A percentile compares a stretch with the other conserved stretches of the same genome.
These are phyloP conservation scores for Pandemis heparana DNA, from an alignment of 2,888 invertebrate genomes.

Conservation along the genomic window DNA sequence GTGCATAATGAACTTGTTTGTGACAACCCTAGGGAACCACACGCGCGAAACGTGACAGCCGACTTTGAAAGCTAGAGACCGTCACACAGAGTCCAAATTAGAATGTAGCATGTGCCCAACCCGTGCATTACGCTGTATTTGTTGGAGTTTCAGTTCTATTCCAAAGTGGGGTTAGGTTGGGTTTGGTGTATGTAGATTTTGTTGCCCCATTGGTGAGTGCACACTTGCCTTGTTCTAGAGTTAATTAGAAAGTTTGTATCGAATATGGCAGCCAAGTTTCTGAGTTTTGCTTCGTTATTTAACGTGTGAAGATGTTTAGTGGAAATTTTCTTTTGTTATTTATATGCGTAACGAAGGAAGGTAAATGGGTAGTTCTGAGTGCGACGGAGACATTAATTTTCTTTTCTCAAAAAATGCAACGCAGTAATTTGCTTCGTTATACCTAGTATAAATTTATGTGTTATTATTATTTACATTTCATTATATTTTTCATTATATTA, in stretches of 20 bases:
- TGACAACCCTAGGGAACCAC: conserved; percentile 66
- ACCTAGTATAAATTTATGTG: too few species aligned
- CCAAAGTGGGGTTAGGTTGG: conserved; percentile 45
- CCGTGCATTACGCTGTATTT: conserved; percentile 29
- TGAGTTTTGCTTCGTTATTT: conserved; percentile 46
- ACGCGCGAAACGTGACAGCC: conserved; percentile 46
- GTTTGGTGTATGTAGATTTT: conserved; percentile 54
- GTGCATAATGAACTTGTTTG: conserved; percentile 83
- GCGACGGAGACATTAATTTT: too few species aligned
- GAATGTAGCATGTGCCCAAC: conserved; percentile 45
- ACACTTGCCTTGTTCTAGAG: conserved; percentile 62
- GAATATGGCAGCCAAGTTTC: conserved; percentile 46
- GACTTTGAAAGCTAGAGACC: conserved; percentile 48
- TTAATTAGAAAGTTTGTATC: conserved; percentile 76
- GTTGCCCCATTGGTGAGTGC: conserved; percentile 69
- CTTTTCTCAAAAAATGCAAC: too few species aligned
- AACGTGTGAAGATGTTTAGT: conserved; percentile 29
- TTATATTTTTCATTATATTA: too few species aligned
- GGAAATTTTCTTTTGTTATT: background rate
- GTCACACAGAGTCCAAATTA: conserved; percentile 52
- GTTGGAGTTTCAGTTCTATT: conserved; percentile 46
- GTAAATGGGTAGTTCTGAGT: too few species aligned
- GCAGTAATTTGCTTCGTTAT: too few species aligned
- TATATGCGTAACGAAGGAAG: background rate
- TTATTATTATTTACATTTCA: too few species aligned